These are phyloP conservation scores for Acrocephalus scirpaceus DNA, from an alignment of 2,797 vertebrate genomes.

Conservation along the genomic window DNA sequence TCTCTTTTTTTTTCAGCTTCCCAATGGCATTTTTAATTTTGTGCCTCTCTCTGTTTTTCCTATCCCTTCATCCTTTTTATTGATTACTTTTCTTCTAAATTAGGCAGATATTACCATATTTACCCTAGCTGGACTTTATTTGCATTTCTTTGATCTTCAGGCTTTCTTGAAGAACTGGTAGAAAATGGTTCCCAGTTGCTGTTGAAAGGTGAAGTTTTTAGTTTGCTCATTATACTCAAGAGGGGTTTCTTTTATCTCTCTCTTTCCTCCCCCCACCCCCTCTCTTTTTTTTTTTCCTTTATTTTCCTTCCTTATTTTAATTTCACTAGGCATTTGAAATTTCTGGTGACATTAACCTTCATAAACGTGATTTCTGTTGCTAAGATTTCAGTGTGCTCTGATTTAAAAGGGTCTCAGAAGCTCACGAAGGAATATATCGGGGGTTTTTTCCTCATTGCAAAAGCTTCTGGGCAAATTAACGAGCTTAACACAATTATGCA, in stretches of 20 bases:
- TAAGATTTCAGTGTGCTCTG: background rate
- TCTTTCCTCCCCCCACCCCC: accelerated
- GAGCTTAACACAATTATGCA: background rate
- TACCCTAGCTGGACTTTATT: constrained; percentile 25
- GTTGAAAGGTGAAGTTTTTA: constrained; percentile 12
- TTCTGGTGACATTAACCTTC: background rate
- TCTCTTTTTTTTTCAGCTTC: background rate
- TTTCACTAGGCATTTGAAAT: background rate
- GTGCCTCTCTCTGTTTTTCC: background rate
- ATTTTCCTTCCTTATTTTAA: background rate
- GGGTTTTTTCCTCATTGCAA: background rate
- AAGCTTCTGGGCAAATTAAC: background rate
- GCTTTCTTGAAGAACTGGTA: constrained; percentile 17
- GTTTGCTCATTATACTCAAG: background rate
- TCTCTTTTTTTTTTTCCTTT: accelerated
- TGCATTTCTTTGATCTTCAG: constrained; percentile 46
- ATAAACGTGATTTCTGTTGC: background rate
- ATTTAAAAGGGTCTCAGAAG: background rate
- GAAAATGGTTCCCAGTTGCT: constrained; percentile 42
- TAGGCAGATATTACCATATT: background rate
- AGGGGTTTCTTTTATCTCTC: constrained; percentile 1
- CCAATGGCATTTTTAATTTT: background rate
- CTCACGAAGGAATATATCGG: background rate
- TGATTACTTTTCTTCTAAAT: constrained; percentile 34
- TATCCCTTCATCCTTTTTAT: background rate